phyloP scores from a whole-genome alignment of 2,888 invertebrate species.

The Cataglyphis altisquamis region DNA sequence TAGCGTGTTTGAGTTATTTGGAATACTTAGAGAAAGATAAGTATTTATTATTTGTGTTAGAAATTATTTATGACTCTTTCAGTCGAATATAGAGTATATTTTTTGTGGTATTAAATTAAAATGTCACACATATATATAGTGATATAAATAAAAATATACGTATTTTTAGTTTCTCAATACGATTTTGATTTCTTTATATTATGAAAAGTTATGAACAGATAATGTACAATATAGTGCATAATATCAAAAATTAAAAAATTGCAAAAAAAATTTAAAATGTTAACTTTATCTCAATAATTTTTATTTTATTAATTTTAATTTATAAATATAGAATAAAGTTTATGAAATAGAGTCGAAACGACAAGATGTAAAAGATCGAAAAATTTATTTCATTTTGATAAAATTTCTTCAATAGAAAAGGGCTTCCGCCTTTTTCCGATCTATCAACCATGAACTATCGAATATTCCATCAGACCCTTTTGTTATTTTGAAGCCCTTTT shows the following conservation, averaged over 20 bases:
- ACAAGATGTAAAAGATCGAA: neutral
- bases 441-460: neutral
- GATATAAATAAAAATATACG: neutral
- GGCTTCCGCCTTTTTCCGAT: neutral
- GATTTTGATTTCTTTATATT: neutral
- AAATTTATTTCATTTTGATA: constrained; percentile 6
- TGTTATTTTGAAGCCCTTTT: constrained; percentile 1
- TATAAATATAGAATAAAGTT: neutral
- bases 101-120: neutral
- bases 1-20: neutral
- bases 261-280: neutral
- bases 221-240: neutral
- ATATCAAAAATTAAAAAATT: neutral
- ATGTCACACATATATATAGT: neutral
- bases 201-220: neutral
- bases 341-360: neutral
- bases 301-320: neutral
- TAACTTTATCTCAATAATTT: neutral
- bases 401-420: neutral
- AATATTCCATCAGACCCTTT: neutral
- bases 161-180: neutral
- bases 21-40: neutral
- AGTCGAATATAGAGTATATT: neutral
- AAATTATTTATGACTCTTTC: neutral
- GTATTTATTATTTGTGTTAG: neutral